Base-by-base conservation (phyloP, 2,113 vertebrate genomes). In the Meriones unguiculatus region DNA sequence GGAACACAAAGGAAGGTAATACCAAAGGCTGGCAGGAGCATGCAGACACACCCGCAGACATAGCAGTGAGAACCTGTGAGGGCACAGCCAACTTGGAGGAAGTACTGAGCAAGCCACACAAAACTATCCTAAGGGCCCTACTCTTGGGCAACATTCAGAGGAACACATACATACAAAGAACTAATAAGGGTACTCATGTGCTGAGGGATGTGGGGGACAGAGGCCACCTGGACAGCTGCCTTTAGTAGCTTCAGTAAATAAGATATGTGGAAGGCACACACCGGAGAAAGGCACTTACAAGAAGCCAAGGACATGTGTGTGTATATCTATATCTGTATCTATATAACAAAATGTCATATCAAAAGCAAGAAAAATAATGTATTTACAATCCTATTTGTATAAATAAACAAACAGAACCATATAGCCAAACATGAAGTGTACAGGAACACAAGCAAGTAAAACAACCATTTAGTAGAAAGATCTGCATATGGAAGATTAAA, bases 301-400 rank as follows among this genome's bases (percentile, higher is more conserved):
- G 25, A 54, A 85, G 76, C 22, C 25, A 77, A 70, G 64, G 13
- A 59, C 35, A 65, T 38, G 67, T 69, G 38, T 38, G n/a, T 14
- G 80, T 17, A 25, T 28, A 22, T 1, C 88, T 46, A 46, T 46
- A 5, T 46, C 46, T 46, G 46, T 46, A 46, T 46, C 76, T 69
- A 90, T 35, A 89, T 86, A 89, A 52, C 52, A 95, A 70, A 92
- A 94, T 67, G 35, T 59, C 62, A 28, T 84, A 14, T 81, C 30
- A 77, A 82, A 82, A 87, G 54, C 28, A 91, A 91, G 46, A 90
- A 92, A 80, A 28, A 50, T 13, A 88, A 78, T 17, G 46, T 46
- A 3, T 72, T 59, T 81, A 25, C 0, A n/a, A 85, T 76, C 25
- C 50, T 50, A 78, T 59, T 62, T 80, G 12, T 73, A 1, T 70